Percentiles rank a stretch among this genome's conserved stretches.
These are phyloP conservation scores for Mormyrus iriodes DNA, from an alignment of 2,113 vertebrate species.

Conservation along the genomic window DNA sequence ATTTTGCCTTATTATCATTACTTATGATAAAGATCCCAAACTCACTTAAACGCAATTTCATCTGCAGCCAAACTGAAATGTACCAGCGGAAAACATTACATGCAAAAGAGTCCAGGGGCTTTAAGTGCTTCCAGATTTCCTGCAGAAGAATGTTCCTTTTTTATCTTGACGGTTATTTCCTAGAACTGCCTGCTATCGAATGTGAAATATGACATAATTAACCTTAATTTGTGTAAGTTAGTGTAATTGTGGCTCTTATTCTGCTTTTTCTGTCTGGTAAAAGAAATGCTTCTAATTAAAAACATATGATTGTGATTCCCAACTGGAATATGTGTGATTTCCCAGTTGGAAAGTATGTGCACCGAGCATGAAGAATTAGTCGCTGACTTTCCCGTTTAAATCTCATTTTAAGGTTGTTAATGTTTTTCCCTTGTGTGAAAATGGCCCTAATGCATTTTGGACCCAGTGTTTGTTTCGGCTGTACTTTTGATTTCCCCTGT, in stretches of 20 bases:
- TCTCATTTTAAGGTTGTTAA: constrained; percentile 30
- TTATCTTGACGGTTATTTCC: constrained; percentile 24
- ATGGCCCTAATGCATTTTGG: not conserved
- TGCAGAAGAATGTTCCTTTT: constrained; percentile 16
- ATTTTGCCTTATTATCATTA: not conserved
- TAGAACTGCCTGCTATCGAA: constrained; percentile 26
- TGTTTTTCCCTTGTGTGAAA: not conserved
- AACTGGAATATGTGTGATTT: constrained; percentile 1
- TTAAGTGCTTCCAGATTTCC: constrained; percentile 34
- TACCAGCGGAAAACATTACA: constrained; percentile 32
- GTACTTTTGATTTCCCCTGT: constrained; percentile 7
- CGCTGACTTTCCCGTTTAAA: not conserved
- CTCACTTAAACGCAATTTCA: constrained; percentile 38
- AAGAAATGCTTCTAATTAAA: constrained; percentile 19
- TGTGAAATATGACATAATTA: constrained; percentile 45
- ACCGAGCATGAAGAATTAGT: constrained; percentile 22
- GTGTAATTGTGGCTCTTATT: constrained; percentile 33
- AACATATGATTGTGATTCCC: constrained; percentile 14
- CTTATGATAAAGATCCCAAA: constrained; percentile 46
- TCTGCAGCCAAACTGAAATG: constrained; percentile 12
- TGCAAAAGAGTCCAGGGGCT: constrained; percentile 34
- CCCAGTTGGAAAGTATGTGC: constrained; percentile 12
- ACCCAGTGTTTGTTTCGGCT: not conserved
- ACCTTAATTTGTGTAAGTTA: constrained; percentile 34
- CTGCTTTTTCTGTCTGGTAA: constrained; percentile 22